Conservation (phyloP, 2,113 vertebrate genomes). For the cattle (Bos taurus) region DNA sequence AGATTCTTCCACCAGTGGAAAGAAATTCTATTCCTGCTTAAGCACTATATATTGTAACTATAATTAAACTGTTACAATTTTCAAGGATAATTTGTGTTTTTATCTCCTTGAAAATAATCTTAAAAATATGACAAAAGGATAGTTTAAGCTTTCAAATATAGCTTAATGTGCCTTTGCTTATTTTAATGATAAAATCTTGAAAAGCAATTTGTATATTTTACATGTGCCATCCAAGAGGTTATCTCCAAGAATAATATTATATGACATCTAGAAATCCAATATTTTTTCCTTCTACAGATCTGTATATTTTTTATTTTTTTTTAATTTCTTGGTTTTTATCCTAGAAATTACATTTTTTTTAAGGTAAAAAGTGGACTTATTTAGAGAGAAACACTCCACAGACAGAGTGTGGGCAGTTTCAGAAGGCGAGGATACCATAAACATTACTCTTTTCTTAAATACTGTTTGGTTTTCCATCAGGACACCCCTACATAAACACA, state of each 20-base stretch:
- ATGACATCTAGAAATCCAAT: not conserved
- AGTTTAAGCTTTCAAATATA: not conserved
- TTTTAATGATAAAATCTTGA: not conserved
- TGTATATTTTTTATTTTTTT: not conserved
- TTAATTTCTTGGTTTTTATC: not conserved
- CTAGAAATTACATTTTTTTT: not conserved
- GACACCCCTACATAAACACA: not conserved
- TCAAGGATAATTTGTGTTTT: not conserved
- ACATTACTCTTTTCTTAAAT: not conserved
- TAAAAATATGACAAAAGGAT: not conserved
- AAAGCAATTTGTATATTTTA: not conserved
- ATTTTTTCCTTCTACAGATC: not conserved
- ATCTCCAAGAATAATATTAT: not conserved
- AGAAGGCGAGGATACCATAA: not conserved
- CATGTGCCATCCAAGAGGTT: not conserved
- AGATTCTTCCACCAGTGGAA: not conserved
- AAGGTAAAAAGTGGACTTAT: not conserved
- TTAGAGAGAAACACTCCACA: not conserved
- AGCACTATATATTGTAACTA: not conserved
- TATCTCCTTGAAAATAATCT: not conserved
- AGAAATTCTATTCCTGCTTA: not conserved
- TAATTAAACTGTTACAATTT: not conserved
- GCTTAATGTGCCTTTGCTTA: not conserved
- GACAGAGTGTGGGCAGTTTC: not conserved
- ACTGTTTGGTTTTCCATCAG: not conserved